Evolutionary conservation across 2,888 invertebrate species (phyloP).

Genomic region (Pollenia amentaria): DNA sequence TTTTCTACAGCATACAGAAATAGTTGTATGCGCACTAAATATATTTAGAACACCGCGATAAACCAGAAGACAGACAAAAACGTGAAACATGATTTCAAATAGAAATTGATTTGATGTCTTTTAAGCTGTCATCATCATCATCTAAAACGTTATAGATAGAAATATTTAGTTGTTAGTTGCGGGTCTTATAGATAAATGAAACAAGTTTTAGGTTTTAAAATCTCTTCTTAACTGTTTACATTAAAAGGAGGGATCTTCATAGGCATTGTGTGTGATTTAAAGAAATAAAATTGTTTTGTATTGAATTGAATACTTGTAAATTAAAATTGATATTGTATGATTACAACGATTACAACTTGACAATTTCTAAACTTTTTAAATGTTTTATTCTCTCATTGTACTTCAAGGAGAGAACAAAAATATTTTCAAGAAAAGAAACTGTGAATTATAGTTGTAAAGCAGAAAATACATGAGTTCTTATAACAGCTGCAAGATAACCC

Average conservation of each 20-base stretch:
- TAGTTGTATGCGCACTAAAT: neutral
- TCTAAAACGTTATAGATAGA: constrained; percentile 7
- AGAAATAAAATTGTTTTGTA: constrained; percentile 13
- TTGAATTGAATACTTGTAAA: constrained; percentile 15
- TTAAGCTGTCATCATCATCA: constrained; percentile 33
- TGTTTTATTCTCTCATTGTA: constrained; percentile 14
- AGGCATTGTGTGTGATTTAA: constrained; percentile 23
- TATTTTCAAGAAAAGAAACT: constrained; percentile 12
- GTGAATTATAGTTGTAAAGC: constrained; percentile 39
- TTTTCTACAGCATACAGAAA: constrained; percentile 22
- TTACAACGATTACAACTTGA: constrained; percentile 50
- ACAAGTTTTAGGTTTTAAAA: constrained; percentile 33
- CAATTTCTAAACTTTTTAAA: constrained; percentile 42
- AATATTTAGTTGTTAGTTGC: constrained; percentile 19
- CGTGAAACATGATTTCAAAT: constrained; percentile 37
- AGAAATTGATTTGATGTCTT: constrained; percentile 53
- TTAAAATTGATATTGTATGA: constrained; percentile 35
- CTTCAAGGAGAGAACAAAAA: constrained; percentile 6
- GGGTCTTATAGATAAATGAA: constrained; percentile 16
- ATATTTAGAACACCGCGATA: constrained; percentile 50
- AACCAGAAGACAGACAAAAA: constrained; percentile 37
- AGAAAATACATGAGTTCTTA: constrained; percentile 30
- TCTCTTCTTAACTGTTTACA: neutral
- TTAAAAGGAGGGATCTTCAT: constrained; percentile 19
- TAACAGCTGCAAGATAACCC: constrained; percentile 38